Percentiles rank a stretch among this genome's conserved stretches.
Evolutionary conservation across 2,797 vertebrate genomes (phyloP).

Genomic region (Scarus forsteni): DNA sequence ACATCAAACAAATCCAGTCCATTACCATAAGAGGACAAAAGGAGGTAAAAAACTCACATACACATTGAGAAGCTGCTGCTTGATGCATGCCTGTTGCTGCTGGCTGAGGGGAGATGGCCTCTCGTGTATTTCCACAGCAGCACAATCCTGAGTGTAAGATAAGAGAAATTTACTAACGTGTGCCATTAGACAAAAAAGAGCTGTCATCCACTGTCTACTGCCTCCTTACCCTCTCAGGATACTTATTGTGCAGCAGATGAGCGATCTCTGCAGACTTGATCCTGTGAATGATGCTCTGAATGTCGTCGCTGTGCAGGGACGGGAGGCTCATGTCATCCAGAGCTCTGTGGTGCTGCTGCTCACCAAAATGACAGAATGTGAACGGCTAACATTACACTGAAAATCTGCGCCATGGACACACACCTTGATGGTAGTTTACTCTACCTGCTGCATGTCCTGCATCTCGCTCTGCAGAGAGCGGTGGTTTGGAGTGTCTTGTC

Average conservation of each 20-base stretch:
- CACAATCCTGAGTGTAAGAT: slow-evolving; percentile 64
- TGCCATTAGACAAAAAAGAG: neutral
- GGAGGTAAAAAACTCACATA: slow-evolving; percentile 77
- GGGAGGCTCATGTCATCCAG: slow-evolving; percentile 66
- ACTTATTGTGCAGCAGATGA: slow-evolving; percentile 62
- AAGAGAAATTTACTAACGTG: slow-evolving; percentile 10
- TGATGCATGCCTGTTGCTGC: slow-evolving; percentile 77
- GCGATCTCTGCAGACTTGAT: slow-evolving; percentile 74
- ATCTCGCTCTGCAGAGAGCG: slow-evolving; percentile 82
- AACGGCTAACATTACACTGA: neutral
- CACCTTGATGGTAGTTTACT: too few relatives aligned
- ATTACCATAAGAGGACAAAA: slow-evolving; percentile 77
- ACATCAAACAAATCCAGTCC: slow-evolving; percentile 58
- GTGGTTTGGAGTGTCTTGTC: slow-evolving; percentile 68
- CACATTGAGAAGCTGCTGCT: slow-evolving; percentile 82
- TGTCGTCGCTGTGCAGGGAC: slow-evolving; percentile 57
- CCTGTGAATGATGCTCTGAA: slow-evolving; percentile 77
- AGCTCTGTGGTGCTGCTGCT: slow-evolving; percentile 58
- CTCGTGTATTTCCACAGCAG: slow-evolving; percentile 65
- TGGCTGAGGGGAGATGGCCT: slow-evolving; percentile 65
- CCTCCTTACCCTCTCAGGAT: slow-evolving; percentile 70
- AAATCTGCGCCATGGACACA: neutral
- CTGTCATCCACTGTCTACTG: neutral
- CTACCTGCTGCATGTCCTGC: slow-evolving; percentile 79
- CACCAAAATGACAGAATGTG: neutral